Conservation (phyloP, 2,888 invertebrate species). For the Fragum sueziense region DNA sequence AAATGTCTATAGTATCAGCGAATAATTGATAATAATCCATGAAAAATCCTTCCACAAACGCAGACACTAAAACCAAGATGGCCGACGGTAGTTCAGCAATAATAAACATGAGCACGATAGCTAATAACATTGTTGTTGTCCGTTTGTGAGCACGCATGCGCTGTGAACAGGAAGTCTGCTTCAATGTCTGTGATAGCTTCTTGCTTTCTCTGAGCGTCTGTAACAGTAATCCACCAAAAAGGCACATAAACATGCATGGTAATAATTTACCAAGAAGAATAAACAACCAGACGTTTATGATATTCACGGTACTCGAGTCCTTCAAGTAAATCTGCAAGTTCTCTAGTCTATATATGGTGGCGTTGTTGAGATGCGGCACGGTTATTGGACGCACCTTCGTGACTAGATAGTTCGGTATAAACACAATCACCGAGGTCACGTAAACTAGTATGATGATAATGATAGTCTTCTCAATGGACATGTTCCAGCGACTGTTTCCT, state of each 20-base stretch:
- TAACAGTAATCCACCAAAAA: slow-evolving; percentile 83
- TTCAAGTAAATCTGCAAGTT: slow-evolving; percentile 47
- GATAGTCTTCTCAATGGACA: slow-evolving; percentile 45
- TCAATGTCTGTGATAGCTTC: slow-evolving; percentile 66
- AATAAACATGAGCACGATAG: slow-evolving; percentile 88
- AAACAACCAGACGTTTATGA: slow-evolving; percentile 92
- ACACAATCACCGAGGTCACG: slow-evolving; percentile 66
- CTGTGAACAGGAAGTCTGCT: slow-evolving; percentile 63
- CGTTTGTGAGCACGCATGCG: slow-evolving; percentile 84
- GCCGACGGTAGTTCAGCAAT: slow-evolving; percentile 95
- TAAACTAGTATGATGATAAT: slow-evolving; percentile 86
- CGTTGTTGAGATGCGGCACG: slow-evolving; percentile 38
- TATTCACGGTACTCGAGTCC: slow-evolving; percentile 47
- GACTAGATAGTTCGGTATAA: slow-evolving; percentile 74
- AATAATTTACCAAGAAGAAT: slow-evolving; percentile 95
- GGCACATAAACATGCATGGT: slow-evolving; percentile 93
- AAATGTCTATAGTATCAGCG: slow-evolving; percentile 92
- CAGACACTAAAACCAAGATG: slow-evolving; percentile 88
- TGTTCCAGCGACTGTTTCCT: slow-evolving; percentile 57
- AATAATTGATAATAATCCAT: slow-evolving; percentile 84
- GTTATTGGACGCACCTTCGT: slow-evolving; percentile 54
- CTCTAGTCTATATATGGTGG: slow-evolving; percentile 63
- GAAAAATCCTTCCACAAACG: slow-evolving; percentile 89
- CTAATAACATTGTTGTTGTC: slow-evolving; percentile 93
- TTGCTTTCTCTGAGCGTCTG: slow-evolving; percentile 79